Conservation (phyloP, 2,113 vertebrate species). For the Solea solea region DNA sequence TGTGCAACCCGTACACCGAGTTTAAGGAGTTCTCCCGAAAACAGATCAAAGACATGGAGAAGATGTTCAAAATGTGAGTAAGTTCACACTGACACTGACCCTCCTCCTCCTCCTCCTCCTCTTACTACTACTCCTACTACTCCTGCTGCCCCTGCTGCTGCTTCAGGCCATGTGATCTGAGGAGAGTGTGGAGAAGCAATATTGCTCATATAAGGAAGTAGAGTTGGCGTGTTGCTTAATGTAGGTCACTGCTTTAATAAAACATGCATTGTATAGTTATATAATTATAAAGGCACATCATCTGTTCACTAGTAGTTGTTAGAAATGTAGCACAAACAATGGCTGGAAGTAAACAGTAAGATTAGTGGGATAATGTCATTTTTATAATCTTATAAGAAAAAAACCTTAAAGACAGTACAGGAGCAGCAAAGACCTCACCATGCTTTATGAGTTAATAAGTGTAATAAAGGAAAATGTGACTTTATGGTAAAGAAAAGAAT, state of each 20-base stretch:
- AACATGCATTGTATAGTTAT: not conserved
- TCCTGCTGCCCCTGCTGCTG: too few species aligned
- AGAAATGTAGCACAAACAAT: too few species aligned
- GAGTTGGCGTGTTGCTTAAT: not conserved
- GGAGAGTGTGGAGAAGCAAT: not conserved
- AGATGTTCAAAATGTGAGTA: constrained; percentile 94
- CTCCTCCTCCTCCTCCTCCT: not conserved
- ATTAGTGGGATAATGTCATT: too few species aligned
- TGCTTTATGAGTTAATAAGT: too few species aligned
- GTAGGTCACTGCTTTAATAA: not conserved
- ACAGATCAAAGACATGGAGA: constrained; percentile 97
- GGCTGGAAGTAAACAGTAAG: too few species aligned
- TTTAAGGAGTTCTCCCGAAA: constrained; percentile 95
- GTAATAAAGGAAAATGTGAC: too few species aligned
- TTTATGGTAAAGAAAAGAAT: too few species aligned
- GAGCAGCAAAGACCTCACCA: too few species aligned
- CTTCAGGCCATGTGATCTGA: not conserved
- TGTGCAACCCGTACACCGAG: constrained; percentile 93
- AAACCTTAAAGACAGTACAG: too few species aligned
- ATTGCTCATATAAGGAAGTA: constrained; percentile 32
- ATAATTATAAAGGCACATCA: too few species aligned
- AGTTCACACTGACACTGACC: not conserved
- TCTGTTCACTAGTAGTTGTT: too few species aligned
- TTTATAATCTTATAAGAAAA: too few species aligned
- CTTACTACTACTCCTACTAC: not conserved